Percentiles rank a stretch among this genome's conserved stretches.
These are phyloP conservation scores for Eupeodes corollae DNA, from an alignment of 1,140 invertebrate genomes.

Conservation along the genomic window DNA sequence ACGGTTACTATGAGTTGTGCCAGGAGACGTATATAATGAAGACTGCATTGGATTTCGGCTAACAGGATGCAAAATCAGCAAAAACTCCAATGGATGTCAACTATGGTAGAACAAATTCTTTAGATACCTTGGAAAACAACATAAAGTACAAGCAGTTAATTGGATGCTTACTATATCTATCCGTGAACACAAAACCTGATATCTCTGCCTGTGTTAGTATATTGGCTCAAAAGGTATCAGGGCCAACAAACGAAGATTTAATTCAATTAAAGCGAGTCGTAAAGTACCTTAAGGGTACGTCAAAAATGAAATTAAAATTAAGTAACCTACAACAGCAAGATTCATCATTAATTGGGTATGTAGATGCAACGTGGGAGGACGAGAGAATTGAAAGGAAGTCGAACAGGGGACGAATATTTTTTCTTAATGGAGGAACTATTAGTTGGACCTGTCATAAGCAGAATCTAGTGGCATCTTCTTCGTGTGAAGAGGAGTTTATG, in stretches of 20 bases:
- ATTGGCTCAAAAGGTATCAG: slow-evolving; percentile 31
- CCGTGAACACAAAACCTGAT: slow-evolving; percentile 10
- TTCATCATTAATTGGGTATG: slow-evolving; percentile 4
- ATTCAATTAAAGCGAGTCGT: slow-evolving; percentile 28
- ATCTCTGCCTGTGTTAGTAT: slow-evolving; percentile 13
- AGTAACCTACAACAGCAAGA: background rate
- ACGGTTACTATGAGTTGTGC: slow-evolving; percentile 5
- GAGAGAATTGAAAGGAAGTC: slow-evolving; percentile 14
- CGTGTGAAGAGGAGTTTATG: slow-evolving; percentile 13
- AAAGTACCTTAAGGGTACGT: slow-evolving; percentile 37
- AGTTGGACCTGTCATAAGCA: slow-evolving; percentile 13
- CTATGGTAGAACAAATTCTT: slow-evolving; percentile 8
- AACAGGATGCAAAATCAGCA: slow-evolving; percentile 12
- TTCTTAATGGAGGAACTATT: slow-evolving; percentile 7
- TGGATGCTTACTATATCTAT: slow-evolving; percentile 10
- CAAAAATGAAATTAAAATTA: slow-evolving; percentile 8
- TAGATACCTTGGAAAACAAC: background rate
- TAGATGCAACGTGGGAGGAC: slow-evolving; percentile 13
- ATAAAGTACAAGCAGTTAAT: slow-evolving; percentile 9
- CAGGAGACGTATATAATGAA: slow-evolving; percentile 20
- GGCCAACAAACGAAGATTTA: slow-evolving; percentile 29
- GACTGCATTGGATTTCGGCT: slow-evolving; percentile 26
- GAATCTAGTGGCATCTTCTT: slow-evolving; percentile 12
- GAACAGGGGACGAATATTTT: slow-evolving; percentile 11
- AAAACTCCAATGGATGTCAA: slow-evolving; percentile 6